Percentiles rank a stretch among this genome's conserved stretches.
Conservation (phyloP, 2,888 invertebrate genomes). For the Chelonus formosanus region DNA sequence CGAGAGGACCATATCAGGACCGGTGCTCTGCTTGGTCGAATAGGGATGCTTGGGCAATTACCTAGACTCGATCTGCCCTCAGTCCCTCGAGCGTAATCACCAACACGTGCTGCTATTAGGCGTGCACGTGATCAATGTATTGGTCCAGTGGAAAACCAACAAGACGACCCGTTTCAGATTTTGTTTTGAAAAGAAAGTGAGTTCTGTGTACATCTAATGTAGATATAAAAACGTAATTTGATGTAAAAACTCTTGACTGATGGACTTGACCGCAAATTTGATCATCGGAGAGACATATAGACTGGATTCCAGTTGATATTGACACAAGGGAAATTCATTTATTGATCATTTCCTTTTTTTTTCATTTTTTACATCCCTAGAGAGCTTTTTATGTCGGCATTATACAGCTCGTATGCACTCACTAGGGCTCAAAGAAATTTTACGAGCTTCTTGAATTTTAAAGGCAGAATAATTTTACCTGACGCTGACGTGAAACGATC, state of each 20-base stretch:
- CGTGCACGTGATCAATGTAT: constrained; percentile 59
- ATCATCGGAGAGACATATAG: not conserved
- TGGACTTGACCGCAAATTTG: not conserved
- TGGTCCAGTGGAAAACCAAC: constrained; percentile 46
- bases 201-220: not conserved
- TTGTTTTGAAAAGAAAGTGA: constrained; percentile 43
- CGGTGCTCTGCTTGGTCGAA: constrained; percentile 30
- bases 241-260: not conserved
- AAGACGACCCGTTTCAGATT: constrained; percentile 13
- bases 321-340: constrained; percentile 7
- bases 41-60: constrained; percentile 53
- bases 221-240: constrained; percentile 5
- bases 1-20: constrained; percentile 15
- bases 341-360: constrained; percentile 3
- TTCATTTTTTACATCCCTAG: constrained; percentile 1
- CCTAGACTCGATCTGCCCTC: constrained; percentile 56
- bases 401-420: constrained; percentile 19
- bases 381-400: constrained; percentile 16
- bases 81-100: constrained; percentile 60
- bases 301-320: not conserved
- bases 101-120: constrained; percentile 61
- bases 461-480: constrained; percentile 20
- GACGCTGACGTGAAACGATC: constrained; percentile 25
- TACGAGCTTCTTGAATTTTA: constrained; percentile 27
- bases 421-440: constrained; percentile 22